Base-by-base conservation (phyloP, 2,888 invertebrate genomes). In the Dynastes hyllus region DNA sequence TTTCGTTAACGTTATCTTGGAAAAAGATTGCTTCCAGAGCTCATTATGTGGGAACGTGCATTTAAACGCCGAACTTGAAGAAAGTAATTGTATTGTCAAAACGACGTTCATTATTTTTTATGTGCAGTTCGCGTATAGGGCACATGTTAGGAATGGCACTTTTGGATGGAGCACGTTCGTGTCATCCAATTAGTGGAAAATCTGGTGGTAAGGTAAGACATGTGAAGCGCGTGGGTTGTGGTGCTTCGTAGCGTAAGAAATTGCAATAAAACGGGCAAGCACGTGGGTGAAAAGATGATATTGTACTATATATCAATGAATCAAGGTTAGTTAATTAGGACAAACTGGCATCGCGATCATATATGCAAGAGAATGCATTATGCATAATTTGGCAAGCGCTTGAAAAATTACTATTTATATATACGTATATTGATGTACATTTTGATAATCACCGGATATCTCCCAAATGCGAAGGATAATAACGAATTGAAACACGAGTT, bases 81-180 rank as follows among this genome's bases (percentile, higher is more conserved):
- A 73, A 79, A 77, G 77, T 77, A 79, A 79, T 79, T 79, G 79
- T 77, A 77, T 79, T 79, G 77, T 77, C 77, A 77, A 79, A 79
- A 79, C 66, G 79, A 63, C 53, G 70, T 81, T 83, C 82, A 81
- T 83, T 83, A 83, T 83, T 83, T 83, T 83, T 83, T 83, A 83
- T 83, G 82, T 83, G 82, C 81, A 80, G 80, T 81, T 83, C 81
- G 80, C 81, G 81, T 77, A 79, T 80, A 79, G 80, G 81, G 79
- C 82, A 82, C 79, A 80, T 81, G 81, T 80, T 81, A 78, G 79
- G 79, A 79, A 78, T 79, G 69, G 73, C 77, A 77, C 79, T 65
- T 81, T 79, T 73, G 80, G 81, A 81, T 81, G 79, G 76, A 78
- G 84, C 84, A 84, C 84, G 84, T 84, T 80, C 83, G 76, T 82